Conservation (phyloP, 2,113 vertebrate genomes). For the Gallinago jamesoni region DNA sequence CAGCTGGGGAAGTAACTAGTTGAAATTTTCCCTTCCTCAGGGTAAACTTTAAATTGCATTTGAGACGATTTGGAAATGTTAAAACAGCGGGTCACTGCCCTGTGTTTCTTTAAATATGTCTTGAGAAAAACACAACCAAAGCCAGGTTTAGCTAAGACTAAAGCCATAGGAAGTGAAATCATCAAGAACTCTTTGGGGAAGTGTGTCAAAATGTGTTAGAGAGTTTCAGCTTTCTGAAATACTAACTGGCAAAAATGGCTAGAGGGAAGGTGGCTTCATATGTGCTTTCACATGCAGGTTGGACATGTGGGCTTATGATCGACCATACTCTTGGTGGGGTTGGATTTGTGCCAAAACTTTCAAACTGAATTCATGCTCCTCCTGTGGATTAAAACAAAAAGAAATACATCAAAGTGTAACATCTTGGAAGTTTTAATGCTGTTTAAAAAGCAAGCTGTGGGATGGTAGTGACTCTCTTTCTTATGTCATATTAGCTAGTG, state of each 20-base stretch:
- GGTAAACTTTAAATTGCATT: slow-evolving; percentile 33
- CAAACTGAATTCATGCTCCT: background rate
- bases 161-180: slow-evolving; percentile 32
- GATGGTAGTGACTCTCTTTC: background rate
- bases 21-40: slow-evolving; percentile 9
- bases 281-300: background rate
- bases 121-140: background rate
- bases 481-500: background rate
- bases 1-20: slow-evolving; percentile 1
- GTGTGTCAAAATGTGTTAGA: background rate
- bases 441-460: background rate
- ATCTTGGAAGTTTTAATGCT: background rate
- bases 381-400: background rate
- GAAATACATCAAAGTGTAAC: background rate
- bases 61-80: slow-evolving; percentile 3
- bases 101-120: background rate
- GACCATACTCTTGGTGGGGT: background rate
- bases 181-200: slow-evolving; percentile 9
- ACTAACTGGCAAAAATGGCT: background rate
- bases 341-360: background rate
- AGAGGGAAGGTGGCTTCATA: background rate
- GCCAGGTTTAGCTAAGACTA: background rate
- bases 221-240: slow-evolving; percentile 30
- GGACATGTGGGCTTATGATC: background rate
- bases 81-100: background rate